A percentile compares a stretch with the other conserved stretches of the same genome.
phyloP scores from a whole-genome alignment of 2,113 vertebrate genomes.

The Phrynocephalus versicolor region DNA sequence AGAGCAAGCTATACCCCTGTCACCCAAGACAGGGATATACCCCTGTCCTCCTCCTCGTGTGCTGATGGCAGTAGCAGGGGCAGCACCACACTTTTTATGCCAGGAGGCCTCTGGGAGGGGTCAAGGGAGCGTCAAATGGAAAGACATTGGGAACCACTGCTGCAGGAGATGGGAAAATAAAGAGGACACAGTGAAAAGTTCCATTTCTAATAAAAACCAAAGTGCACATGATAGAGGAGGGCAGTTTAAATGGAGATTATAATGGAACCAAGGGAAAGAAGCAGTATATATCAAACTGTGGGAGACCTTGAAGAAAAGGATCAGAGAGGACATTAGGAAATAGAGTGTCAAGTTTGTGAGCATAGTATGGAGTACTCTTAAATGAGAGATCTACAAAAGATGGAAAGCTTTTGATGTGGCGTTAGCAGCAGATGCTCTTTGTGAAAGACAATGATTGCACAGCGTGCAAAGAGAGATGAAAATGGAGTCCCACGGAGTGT shows the following conservation, averaged over 20 bases:
- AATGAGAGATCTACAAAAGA: slow-evolving; percentile 65
- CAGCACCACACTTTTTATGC: too few relatives aligned
- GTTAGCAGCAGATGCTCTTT: slow-evolving; percentile 53
- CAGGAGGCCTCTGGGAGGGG: too few relatives aligned
- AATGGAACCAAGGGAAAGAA: slow-evolving; percentile 34
- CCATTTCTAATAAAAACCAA: slow-evolving; percentile 47
- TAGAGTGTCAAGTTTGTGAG: slow-evolving; percentile 41
- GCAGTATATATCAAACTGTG: slow-evolving; percentile 20
- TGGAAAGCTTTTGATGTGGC: slow-evolving; percentile 66
- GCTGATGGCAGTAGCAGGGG: too few relatives aligned
- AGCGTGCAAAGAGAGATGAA: slow-evolving; percentile 52
- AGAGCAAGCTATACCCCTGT: too few relatives aligned
- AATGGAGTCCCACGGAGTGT: slow-evolving; percentile 53
- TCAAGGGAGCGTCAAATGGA: too few relatives aligned
- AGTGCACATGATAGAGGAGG: slow-evolving; percentile 40
- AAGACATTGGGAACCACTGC: too few relatives aligned
- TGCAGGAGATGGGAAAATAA: background rate
- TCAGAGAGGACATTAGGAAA: slow-evolving; percentile 62
- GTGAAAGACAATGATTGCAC: slow-evolving; percentile 61
- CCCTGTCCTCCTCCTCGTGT: too few relatives aligned
- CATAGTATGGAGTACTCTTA: slow-evolving; percentile 59
- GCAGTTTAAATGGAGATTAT: slow-evolving; percentile 44
- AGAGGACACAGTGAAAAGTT: slow-evolving; percentile 29
- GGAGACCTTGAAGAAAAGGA: slow-evolving; percentile 59
- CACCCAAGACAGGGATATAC: too few relatives aligned